Conservation (phyloP, 2,888 invertebrate genomes). For the Eupeodes latifasciatus region DNA sequence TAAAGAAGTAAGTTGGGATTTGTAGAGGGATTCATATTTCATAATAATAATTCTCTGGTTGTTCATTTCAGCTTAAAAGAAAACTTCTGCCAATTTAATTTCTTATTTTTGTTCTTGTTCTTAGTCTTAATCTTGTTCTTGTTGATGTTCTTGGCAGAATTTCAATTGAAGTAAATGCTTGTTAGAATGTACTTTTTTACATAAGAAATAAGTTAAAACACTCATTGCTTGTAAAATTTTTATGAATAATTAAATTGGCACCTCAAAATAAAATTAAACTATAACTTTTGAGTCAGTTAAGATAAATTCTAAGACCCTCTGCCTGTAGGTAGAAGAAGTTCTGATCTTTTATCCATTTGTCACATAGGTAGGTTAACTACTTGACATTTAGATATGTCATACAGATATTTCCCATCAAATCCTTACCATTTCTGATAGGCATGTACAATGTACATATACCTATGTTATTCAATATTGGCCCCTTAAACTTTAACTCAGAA, state of each 20-base stretch:
- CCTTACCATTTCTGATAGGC: too few relatives aligned
- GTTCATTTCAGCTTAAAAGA: constrained; percentile 54
- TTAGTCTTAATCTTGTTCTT: neutral
- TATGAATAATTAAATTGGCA: constrained; percentile 24
- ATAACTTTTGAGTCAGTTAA: neutral
- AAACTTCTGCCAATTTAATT: constrained; percentile 66
- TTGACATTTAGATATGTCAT: too few relatives aligned
- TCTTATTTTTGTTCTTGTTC: neutral
- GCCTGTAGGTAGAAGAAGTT: too few relatives aligned
- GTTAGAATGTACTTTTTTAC: constrained; percentile 45
- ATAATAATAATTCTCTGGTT: constrained; percentile 58
- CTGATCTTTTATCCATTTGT: too few relatives aligned
- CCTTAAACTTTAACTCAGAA: too few relatives aligned
- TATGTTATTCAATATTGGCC: too few relatives aligned
- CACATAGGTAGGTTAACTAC: too few relatives aligned
- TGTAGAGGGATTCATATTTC: constrained; percentile 49
- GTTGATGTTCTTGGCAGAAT: constrained; percentile 60
- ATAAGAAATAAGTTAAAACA: constrained; percentile 21
- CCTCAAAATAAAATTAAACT: constrained; percentile 3
- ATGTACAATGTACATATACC: too few relatives aligned
- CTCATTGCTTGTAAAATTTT: neutral
- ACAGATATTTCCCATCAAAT: too few relatives aligned
- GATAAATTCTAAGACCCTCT: too few relatives aligned
- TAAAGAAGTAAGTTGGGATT: constrained; percentile 50
- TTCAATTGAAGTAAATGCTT: constrained; percentile 57